Conservation (phyloP, 2,113 vertebrate genomes). For the Dasyurus viverrinus region DNA sequence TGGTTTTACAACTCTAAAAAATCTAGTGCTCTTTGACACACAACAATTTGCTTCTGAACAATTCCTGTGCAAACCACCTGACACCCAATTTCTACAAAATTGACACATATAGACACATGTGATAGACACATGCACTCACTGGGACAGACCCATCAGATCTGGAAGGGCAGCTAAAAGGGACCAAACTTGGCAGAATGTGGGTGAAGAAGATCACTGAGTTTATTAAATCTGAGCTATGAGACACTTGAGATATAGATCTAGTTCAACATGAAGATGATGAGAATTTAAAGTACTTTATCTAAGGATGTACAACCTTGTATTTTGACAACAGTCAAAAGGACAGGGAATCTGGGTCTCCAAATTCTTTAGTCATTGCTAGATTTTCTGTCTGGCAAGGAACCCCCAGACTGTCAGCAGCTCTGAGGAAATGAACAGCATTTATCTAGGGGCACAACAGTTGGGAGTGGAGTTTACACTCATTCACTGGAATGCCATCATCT, state of each 20-base stretch:
- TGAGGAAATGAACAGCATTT: background rate
- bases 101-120: too few relatives aligned
- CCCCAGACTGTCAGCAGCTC: background rate
- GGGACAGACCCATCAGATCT: background rate
- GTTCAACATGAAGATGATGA: background rate
- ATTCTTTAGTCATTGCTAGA: background rate
- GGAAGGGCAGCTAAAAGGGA: background rate
- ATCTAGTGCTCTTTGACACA: background rate
- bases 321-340: background rate
- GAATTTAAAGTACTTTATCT: background rate
- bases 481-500: background rate
- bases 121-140: background rate
- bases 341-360: background rate
- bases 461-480: background rate
- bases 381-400: background rate
- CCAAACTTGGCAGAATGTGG: background rate
- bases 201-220: background rate
- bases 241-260: background rate
- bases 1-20: background rate
- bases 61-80: background rate
- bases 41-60: background rate
- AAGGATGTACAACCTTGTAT: background rate
- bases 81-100: background rate
- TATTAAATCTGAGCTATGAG: background rate
- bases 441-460: background rate